These are phyloP conservation scores for Orthonyx spaldingii DNA, from an alignment of 2,113 vertebrate species.

Conservation along the genomic window DNA sequence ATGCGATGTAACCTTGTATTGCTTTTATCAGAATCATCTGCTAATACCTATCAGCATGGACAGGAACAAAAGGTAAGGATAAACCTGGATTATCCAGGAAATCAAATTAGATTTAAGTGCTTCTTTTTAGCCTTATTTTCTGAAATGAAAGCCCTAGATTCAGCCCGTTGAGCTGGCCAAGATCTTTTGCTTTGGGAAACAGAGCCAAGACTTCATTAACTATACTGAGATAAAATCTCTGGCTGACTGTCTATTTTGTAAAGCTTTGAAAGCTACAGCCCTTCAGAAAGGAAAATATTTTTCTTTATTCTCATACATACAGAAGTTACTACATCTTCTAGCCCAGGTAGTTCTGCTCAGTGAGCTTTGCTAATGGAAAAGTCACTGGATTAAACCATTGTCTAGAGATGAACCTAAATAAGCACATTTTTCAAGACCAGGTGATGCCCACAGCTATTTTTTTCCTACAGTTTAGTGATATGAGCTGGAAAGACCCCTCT, in stretches of 20 bases:
- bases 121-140: neutral
- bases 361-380: neutral
- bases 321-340: neutral
- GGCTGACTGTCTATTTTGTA: neutral
- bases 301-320: neutral
- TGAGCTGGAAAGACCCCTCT: neutral
- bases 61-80: neutral
- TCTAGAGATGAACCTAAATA: neutral
- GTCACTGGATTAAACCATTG: neutral
- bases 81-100: neutral
- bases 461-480: neutral
- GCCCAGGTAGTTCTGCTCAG: neutral
- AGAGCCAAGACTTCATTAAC: neutral
- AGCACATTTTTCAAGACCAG: neutral
- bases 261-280: neutral
- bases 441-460: neutral
- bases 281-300: neutral
- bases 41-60: neutral
- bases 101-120: neutral
- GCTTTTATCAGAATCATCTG: neutral
- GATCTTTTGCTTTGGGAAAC: neutral
- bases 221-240: conserved; percentile 28
- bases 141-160: neutral
- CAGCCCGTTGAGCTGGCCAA: neutral
- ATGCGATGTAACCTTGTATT: neutral